Conservation (phyloP, 2,113 vertebrate species). For the Scytalopus superciliaris region DNA sequence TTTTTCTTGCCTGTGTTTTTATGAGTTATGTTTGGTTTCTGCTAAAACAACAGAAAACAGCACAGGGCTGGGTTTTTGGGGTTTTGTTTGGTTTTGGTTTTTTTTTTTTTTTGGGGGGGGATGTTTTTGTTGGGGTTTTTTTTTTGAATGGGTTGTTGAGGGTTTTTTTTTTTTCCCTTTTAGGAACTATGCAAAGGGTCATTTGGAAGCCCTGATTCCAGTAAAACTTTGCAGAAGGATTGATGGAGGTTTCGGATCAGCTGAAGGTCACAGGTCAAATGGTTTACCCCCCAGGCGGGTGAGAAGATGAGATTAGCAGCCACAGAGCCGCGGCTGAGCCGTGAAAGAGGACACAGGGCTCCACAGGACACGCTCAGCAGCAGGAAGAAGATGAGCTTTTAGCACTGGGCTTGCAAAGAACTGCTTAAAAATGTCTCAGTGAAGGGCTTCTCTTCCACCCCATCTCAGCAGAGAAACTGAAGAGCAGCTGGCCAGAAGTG, state of each 20-base stretch:
- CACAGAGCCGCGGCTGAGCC: not conserved
- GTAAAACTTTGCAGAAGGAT: conserved; percentile 38
- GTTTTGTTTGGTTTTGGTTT: not conserved
- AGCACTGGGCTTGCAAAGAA: not conserved
- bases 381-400: not conserved
- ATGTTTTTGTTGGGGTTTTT: not conserved
- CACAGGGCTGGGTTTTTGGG: not conserved
- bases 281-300: conserved; percentile 2
- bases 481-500: not conserved
- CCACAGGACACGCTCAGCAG: not conserved
- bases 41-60: conserved; percentile 69
- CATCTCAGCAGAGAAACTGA: not conserved
- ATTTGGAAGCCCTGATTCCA: conserved; percentile 34
- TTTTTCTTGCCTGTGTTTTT: conserved; percentile 63
- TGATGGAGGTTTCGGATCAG: conserved; percentile 45
- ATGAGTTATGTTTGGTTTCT: conserved; percentile 66
- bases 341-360: not conserved
- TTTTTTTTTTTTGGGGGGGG: not conserved
- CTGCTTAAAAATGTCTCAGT: not conserved
- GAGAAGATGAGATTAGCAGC: conserved; percentile 62
- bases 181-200: conserved; percentile 47
- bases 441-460: not conserved
- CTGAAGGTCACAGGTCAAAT: conserved; percentile 48
- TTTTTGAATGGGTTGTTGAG: not conserved
- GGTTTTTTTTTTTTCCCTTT: conserved; percentile 9